Base-by-base conservation (phyloP, 37 sponge, comb jelly and placozoan species). In the Aphrocallistes beatrix region DNA sequence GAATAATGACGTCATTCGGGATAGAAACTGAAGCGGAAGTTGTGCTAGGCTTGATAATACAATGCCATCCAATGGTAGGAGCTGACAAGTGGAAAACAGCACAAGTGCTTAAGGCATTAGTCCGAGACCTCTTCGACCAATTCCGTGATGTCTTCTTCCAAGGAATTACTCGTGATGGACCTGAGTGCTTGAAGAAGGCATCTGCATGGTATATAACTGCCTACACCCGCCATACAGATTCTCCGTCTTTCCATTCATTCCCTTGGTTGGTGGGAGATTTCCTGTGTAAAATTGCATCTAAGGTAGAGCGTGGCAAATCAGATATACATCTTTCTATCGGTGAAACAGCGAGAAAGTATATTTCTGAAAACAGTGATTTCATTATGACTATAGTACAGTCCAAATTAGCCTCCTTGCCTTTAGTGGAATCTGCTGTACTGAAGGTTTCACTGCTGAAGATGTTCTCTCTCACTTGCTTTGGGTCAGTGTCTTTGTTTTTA, bases 1-100 rank as follows among this genome's bases (percentile, higher is more conserved):
- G n/a, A 60, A 60, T 60, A 19, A 60, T 60, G 75, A 60, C 75
- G 75, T 60, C 75, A 60, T 60, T 60, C 21, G 75, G 75, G 75
- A 21, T 60, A 21, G 75, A 60, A 13, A 60, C 75, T 60, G 75
- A 60, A 28, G 75, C 75, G 3, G 75, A 60, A 30, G n/a, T 30
- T 60, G 75, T 60, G 21, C 75, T 60, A 6, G 75, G 75, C 21
- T 60, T 60, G 34, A 60, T 60, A 21, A 19, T 60, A 60, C 10
- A 60, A 60, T 60, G 75, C 34, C 75, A 60, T 60, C 75, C 75
- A 60, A 19, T 60, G 21, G 10, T 60, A 13, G 10, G 28, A 60
- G 75, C 75, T 60, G 75, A 60, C n/a, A 60, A 60, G 75, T 25
- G 21, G n/a, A 60, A 60, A 60, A 60, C 75, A 32, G n/a, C 25